Conservation (phyloP, 2,797 vertebrate genomes). For the Falco biarmicus region DNA sequence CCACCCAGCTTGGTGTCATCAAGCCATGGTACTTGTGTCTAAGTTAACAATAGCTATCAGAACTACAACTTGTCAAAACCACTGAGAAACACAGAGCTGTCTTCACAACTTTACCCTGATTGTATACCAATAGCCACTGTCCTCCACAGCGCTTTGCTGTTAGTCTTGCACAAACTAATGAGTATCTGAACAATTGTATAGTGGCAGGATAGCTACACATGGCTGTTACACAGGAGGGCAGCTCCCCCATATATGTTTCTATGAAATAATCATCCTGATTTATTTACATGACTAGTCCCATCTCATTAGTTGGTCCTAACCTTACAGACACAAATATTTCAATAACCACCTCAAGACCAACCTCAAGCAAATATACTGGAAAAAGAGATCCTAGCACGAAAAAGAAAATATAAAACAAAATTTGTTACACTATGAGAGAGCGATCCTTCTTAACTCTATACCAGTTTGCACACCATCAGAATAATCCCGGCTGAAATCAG, state of each 20-base stretch:
- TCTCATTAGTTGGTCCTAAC: not conserved
- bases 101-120: not conserved
- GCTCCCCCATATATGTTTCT: not conserved
- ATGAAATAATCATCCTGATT: not conserved
- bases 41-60: not conserved
- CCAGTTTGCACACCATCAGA: not conserved
- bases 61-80: not conserved
- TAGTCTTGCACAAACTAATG: not conserved
- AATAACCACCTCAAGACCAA: not conserved
- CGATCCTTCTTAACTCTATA: not conserved
- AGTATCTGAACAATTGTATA: not conserved
- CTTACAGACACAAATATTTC: not conserved
- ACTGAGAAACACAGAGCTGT: not conserved
- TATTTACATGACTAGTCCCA: not conserved
- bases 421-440: not conserved
- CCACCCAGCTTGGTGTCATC: not conserved
- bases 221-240: not conserved
- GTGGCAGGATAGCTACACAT: too few species aligned
- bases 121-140: not conserved
- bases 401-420: not conserved
- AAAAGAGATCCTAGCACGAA: not conserved
- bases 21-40: not conserved
- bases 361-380: not conserved
- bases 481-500: not conserved
- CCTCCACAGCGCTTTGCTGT: not conserved